Base-by-base conservation (phyloP, 1,140 invertebrate species). In the Wiebesia pumilae region DNA sequence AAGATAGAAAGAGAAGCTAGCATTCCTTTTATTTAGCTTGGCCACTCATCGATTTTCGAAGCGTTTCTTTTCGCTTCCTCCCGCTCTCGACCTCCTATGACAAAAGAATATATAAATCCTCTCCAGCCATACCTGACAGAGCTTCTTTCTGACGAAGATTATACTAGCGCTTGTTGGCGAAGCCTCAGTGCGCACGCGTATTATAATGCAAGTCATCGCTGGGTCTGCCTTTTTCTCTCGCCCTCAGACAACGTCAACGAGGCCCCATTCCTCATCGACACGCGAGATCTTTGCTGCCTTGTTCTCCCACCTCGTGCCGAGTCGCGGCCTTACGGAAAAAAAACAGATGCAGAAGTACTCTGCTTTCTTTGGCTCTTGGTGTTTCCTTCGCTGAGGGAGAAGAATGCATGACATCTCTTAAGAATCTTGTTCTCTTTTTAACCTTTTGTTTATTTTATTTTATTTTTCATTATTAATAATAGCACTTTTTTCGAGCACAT, bases 181-280 rank as follows among this genome's bases (percentile, higher is more conserved):
- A 58, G 79, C 54, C 58, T 3, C 16, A 1, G 30, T 40, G 38
- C 35, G 19, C 19, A 73, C 19, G 35, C 35, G 35, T 19, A 21
- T 43, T 40, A 82, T 65, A 67, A 71, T 82, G 40, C 65, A 51
- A 82, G 80, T 82, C 80, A 82, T 82, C 65, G 65, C 30, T 67
- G 27, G 43, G 67, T 30, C 81, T 43, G 81, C 81, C 81, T 83
- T 83, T 73, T 83, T 73, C 80, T 82, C 80, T 82, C 80, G 80
- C 80, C 80, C 80, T n/a, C 38, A 27, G 24, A 73, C 35, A 21
- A 73, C 69, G 38, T 21, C 19, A 35, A 73, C 69, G 69, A 35
- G 3, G 65, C n/a, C 30, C 69, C 35, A 33, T 14, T 38, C 19
- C 16, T 16, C 58, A 62, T 10, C 24, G 10, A 4, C 65, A 65